Conservation (phyloP, 2,113 vertebrate species). For the Daphoenositta chrysoptera region DNA sequence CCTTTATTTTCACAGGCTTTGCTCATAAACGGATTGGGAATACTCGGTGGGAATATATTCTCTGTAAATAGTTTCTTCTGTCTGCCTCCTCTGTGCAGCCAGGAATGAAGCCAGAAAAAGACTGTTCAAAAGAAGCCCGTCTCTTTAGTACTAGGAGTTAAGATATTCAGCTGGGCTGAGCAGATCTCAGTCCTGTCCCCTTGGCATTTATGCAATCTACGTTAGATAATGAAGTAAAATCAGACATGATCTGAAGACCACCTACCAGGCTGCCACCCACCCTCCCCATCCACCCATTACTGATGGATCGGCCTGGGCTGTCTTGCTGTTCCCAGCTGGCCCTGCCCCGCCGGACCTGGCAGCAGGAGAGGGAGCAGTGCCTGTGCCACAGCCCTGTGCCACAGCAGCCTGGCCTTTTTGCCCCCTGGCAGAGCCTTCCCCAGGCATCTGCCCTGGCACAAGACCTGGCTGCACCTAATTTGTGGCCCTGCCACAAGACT, state of each 20-base stretch:
- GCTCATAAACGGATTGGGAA: neutral
- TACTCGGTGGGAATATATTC: neutral
- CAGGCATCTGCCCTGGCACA: neutral
- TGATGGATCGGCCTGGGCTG: neutral
- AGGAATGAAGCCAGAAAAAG: neutral
- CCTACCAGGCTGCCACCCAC: neutral
- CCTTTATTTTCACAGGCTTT: slow-evolving; percentile 17
- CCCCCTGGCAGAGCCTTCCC: neutral
- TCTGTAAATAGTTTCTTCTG: slow-evolving; percentile 44
- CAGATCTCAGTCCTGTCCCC: neutral
- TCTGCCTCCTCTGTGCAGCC: neutral
- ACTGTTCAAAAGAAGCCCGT: neutral
- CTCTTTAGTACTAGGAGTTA: neutral
- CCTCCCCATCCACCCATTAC: neutral
- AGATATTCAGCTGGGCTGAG: neutral
- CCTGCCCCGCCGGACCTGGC: neutral
- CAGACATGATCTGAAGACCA: neutral
- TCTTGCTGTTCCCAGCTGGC: neutral
- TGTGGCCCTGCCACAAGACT: neutral
- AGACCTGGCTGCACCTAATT: neutral
- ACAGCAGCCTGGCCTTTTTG: fast-evolving
- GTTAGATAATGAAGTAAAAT: neutral
- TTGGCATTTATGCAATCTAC: neutral
- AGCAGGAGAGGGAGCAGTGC: fast-evolving
- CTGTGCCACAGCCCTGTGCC: fast-evolving